phyloP scores from a whole-genome alignment of 2,888 invertebrate genomes.

The Oligia strigilis region DNA sequence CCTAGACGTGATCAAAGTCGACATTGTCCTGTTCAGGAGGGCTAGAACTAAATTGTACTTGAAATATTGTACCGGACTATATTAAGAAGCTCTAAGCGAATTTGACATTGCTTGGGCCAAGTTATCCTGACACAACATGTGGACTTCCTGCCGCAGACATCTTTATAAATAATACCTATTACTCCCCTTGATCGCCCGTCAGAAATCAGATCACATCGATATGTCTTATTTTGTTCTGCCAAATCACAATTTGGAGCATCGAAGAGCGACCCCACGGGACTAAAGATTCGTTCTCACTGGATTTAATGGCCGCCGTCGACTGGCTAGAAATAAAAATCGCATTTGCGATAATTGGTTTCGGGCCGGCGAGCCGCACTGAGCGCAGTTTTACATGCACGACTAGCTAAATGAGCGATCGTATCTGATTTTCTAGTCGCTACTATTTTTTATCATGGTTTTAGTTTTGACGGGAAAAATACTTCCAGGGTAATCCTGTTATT shows the following conservation, averaged over 20 bases:
- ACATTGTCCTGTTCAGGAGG: not conserved
- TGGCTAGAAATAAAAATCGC: slow-evolving; percentile 82
- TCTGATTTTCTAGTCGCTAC: slow-evolving; percentile 53
- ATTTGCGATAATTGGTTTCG: slow-evolving; percentile 84
- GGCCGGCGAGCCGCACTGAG: slow-evolving; percentile 62
- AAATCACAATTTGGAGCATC: slow-evolving; percentile 59
- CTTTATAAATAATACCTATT: not conserved
- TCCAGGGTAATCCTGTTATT: not conserved
- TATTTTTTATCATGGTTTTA: slow-evolving; percentile 22
- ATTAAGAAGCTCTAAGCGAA: slow-evolving; percentile 4
- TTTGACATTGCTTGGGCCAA: not conserved
- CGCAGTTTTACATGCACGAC: slow-evolving; percentile 68
- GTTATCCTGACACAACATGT: not conserved
- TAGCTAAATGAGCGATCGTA: slow-evolving; percentile 66
- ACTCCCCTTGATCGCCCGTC: not conserved
- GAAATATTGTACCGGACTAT: slow-evolving; percentile 10
- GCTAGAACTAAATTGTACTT: slow-evolving; percentile 17
- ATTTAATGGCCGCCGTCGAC: slow-evolving; percentile 74
- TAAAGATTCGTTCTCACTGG: slow-evolving; percentile 65
- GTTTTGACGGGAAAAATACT: not conserved
- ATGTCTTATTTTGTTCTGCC: slow-evolving; percentile 59
- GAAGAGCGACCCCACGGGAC: slow-evolving; percentile 65
- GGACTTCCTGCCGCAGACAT: not conserved
- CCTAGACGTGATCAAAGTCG: not conserved
- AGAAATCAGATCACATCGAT: slow-evolving; percentile 57